These are phyloP conservation scores for Allochrocebus solatus DNA, from an alignment of 2,797 vertebrate species.

Conservation along the genomic window DNA sequence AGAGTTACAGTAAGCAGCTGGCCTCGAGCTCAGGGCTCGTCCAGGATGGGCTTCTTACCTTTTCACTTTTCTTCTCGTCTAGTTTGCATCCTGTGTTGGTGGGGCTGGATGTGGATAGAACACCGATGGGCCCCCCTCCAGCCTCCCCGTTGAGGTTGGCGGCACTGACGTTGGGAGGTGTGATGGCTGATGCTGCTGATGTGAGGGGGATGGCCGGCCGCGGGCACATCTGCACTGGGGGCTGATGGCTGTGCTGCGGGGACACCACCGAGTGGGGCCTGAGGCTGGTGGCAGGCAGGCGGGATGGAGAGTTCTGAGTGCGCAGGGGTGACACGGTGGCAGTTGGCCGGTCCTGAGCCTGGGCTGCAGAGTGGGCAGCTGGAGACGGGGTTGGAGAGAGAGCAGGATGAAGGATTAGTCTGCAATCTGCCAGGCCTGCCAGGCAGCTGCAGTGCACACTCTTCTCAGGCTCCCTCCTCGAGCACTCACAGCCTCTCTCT, in stretches of 20 bases:
- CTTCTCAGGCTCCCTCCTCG: rapidly evolving
- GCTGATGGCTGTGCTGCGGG: conserved; percentile 89
- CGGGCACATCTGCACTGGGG: conserved; percentile 82
- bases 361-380: conserved; percentile 83
- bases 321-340: conserved; percentile 91
- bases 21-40: not conserved
- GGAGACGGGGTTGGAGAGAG: not conserved
- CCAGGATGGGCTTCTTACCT: conserved; percentile 86
- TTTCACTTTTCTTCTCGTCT: conserved; percentile 92
- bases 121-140: conserved; percentile 77
- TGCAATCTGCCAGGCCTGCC: not conserved
- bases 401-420: not conserved
- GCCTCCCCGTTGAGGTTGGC: conserved; percentile 90
- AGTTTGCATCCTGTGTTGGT: conserved; percentile 82
- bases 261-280: conserved; percentile 90
- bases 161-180: conserved; percentile 92
- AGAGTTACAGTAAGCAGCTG: not conserved
- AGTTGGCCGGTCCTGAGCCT: conserved; percentile 90
- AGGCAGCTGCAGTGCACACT: rapidly evolving
- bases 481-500: not conserved
- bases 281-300: conserved; percentile 88
- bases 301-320: conserved; percentile 92
- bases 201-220: conserved; percentile 91
- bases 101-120: conserved; percentile 79
- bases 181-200: conserved; percentile 92